Conservation (phyloP, 2,797 vertebrate species). For the Propithecus deckenii region DNA sequence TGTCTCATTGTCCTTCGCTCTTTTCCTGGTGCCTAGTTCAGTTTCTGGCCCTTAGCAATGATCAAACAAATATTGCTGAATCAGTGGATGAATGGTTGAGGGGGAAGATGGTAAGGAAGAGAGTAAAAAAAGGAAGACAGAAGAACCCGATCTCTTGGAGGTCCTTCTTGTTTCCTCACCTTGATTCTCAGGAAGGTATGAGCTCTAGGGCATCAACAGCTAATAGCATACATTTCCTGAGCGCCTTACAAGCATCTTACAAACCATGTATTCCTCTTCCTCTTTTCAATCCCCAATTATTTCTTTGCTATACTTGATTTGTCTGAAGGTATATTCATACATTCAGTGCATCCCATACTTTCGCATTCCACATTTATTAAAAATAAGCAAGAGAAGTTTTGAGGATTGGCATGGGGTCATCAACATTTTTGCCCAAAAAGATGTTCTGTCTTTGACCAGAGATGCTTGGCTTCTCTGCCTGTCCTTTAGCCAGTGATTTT, state of each 20-base stretch:
- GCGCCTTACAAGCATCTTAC: background rate
- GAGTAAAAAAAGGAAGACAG: background rate
- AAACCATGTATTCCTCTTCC: background rate
- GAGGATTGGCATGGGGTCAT: background rate
- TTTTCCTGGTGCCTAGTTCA: background rate
- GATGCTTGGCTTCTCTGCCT: background rate
- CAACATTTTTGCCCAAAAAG: background rate
- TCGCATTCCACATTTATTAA: background rate
- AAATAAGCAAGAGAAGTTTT: background rate
- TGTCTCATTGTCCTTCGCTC: background rate
- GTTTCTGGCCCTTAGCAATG: background rate
- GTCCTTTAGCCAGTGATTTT: background rate
- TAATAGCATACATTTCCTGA: background rate
- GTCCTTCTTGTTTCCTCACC: background rate
- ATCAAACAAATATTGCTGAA: background rate
- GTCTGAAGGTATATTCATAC: background rate
- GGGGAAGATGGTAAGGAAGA: background rate
- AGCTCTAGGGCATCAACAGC: background rate
- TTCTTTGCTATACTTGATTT: background rate
- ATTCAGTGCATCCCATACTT: background rate
- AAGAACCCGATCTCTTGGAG: background rate
- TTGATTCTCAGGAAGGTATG: background rate
- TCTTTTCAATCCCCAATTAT: background rate
- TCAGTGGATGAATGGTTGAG: background rate
- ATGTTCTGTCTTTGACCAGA: background rate